phyloP scores from a whole-genome alignment of 2,113 vertebrate species.

The Otocyon megalotis region DNA sequence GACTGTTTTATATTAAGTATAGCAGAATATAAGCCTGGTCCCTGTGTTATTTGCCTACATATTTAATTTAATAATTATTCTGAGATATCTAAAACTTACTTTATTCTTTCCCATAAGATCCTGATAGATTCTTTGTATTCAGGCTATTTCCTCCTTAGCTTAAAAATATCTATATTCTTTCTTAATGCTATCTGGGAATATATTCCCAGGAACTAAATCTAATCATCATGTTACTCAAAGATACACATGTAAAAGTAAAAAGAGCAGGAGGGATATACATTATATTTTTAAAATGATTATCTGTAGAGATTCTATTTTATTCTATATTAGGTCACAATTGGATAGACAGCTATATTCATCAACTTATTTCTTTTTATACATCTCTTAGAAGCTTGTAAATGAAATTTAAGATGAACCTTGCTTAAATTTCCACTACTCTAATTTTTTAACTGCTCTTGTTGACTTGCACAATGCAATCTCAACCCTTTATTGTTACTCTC shows the following conservation, averaged over 20 bases:
- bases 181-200: constrained; percentile 21
- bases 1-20: constrained; percentile 27
- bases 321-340: background rate
- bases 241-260: background rate
- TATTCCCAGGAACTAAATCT: constrained; percentile 43
- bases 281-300: constrained; percentile 24
- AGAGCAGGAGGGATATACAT: background rate
- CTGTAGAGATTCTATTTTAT: background rate
- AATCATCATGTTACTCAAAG: constrained; percentile 31
- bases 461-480: background rate
- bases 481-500: constrained; percentile 44
- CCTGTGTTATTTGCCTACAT: constrained; percentile 19
- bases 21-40: background rate
- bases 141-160: background rate
- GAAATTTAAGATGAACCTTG: constrained; percentile 38
- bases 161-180: constrained; percentile 31
- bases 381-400: constrained; percentile 26
- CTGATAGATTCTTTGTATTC: constrained; percentile 6
- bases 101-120: constrained; percentile 43
- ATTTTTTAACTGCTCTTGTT: constrained; percentile 37
- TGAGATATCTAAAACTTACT: constrained; percentile 29
- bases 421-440: constrained; percentile 36
- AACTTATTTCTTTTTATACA: background rate
- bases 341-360: background rate
- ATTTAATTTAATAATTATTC: constrained; percentile 66